Evolutionary conservation across 1,140 invertebrate species (phyloP).

Genomic region (Vanessa tameamea): DNA sequence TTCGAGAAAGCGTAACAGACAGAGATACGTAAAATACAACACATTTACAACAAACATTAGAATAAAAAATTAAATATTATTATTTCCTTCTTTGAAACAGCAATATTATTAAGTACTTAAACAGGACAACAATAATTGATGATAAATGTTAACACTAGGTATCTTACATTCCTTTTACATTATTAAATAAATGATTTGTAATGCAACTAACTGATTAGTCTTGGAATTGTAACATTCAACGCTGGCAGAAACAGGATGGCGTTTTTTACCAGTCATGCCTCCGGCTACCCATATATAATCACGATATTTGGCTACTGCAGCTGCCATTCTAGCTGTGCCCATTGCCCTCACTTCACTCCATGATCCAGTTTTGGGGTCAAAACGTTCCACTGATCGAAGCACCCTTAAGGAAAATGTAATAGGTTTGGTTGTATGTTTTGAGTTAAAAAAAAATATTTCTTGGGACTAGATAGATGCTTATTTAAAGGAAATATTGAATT

Average conservation of each 20-base stretch:
- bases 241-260: constrained; percentile 76
- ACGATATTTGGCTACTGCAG: constrained; percentile 81
- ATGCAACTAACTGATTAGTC: constrained; percentile 78
- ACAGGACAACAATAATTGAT: no score
- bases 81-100: no score
- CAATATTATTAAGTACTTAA: no score
- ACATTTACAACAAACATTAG: no score
- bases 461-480: no score
- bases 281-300: constrained; percentile 85
- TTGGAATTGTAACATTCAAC: constrained; percentile 84
- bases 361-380: constrained; percentile 76
- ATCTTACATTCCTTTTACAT: no score
- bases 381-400: constrained; percentile 82
- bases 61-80: neutral
- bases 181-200: neutral
- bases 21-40: no score
- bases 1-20: no score
- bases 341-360: constrained; percentile 82
- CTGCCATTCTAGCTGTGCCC: constrained; percentile 80
- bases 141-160: no score
- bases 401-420: constrained; percentile 60
- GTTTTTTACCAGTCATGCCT: constrained; percentile 82
- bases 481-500: no score
- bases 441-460: no score
- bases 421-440: neutral